Evolutionary conservation across 37 sponge, comb jelly and placozoan species (phyloP).

Genomic region (Chondrilla cf. caribensis): DNA sequence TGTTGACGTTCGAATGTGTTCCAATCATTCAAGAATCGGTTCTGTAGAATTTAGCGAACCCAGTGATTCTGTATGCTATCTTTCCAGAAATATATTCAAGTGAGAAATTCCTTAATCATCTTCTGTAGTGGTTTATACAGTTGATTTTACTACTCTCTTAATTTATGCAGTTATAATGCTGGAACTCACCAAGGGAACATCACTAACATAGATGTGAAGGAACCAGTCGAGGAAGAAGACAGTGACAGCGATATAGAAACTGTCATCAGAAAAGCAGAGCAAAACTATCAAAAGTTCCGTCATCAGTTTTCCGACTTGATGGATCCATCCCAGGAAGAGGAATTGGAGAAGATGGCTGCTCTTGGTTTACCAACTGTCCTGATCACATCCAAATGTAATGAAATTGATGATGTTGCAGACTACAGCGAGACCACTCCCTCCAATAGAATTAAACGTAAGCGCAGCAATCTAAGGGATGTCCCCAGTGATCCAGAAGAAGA

Average conservation of each 20-base stretch:
- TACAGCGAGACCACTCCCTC: neutral
- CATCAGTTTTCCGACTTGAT: constrained; percentile 29
- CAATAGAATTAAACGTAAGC: neutral
- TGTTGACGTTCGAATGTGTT: no score
- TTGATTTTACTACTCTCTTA: neutral
- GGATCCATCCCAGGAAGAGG: constrained; percentile 26
- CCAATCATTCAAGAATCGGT: neutral
- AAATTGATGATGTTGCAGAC: neutral
- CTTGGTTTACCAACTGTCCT: constrained; percentile 68
- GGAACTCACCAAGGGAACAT: neutral
- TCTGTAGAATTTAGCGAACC: neutral
- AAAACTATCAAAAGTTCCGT: neutral
- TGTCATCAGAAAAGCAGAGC: neutral
- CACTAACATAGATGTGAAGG: neutral
- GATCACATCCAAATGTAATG: constrained; percentile 30
- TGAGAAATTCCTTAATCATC: neutral
- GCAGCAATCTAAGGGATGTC: neutral
- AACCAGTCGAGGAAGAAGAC: neutral
- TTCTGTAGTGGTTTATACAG: neutral
- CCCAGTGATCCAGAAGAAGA: neutral
- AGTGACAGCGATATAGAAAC: constrained; percentile 18
- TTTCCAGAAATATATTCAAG: constrained; percentile 21
- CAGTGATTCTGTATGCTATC: neutral
- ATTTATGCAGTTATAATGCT: neutral
- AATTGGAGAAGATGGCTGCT: constrained; percentile 54